These are phyloP conservation scores for Menidia menidia DNA, from an alignment of 2,797 vertebrate genomes.

Conservation along the genomic window DNA sequence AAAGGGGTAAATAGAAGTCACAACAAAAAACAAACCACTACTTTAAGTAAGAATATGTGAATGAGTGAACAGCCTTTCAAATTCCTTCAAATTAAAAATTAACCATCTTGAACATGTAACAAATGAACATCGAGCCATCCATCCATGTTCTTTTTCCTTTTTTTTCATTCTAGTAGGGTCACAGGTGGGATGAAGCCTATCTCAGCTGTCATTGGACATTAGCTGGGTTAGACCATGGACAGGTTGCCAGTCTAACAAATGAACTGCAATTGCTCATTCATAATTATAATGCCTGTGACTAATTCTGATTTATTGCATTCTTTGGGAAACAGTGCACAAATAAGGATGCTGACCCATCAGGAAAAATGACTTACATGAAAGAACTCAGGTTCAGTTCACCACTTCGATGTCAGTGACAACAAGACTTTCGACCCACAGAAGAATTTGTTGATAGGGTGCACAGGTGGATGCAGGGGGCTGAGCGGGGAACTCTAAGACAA, in stretches of 20 bases:
- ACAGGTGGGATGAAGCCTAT: too few species aligned
- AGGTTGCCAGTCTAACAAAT: too few species aligned
- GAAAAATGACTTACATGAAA: not conserved
- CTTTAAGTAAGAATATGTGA: too few species aligned
- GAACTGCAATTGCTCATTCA: not conserved
- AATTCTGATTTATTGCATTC: too few species aligned
- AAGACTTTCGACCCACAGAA: not conserved
- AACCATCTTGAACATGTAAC: not conserved
- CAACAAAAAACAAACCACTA: not conserved
- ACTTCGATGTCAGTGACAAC: not conserved
- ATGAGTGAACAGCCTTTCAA: too few species aligned
- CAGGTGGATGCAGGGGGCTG: not conserved
- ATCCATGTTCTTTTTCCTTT: too few species aligned
- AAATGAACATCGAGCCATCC: not conserved
- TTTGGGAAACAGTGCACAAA: not conserved
- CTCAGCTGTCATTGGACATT: too few species aligned
- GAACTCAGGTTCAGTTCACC: not conserved
- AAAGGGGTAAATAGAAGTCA: not conserved
- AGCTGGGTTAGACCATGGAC: too few species aligned
- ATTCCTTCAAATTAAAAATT: not conserved
- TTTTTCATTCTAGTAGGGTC: too few species aligned
- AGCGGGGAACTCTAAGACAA: not conserved
- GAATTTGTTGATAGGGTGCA: slow-evolving; percentile 1
- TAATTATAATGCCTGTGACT: not conserved
- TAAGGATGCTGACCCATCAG: not conserved